These are phyloP conservation scores for Ischnura elegans DNA, from an alignment of 2,888 invertebrate genomes.

Conservation along the genomic window DNA sequence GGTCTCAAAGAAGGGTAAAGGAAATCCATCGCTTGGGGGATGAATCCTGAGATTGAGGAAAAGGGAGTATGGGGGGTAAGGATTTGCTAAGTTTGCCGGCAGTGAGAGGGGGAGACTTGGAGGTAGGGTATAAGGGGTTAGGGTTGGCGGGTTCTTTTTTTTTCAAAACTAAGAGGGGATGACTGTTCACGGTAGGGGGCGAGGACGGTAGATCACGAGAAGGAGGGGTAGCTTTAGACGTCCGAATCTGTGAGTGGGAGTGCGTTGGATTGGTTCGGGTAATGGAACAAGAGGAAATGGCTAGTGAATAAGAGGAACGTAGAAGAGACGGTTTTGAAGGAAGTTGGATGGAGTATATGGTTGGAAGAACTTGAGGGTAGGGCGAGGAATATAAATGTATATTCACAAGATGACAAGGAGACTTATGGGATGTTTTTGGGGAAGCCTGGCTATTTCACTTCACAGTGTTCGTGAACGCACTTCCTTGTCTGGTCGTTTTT, in stretches of 20 bases:
- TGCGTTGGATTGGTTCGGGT: neutral
- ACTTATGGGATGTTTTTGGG: neutral
- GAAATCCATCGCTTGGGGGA: neutral
- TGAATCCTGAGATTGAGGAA: neutral
- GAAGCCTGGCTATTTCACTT: neutral
- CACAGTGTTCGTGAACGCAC: neutral
- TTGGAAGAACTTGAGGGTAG: neutral
- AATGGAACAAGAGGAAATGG: constrained; percentile 32
- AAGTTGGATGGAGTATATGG: neutral
- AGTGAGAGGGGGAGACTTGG: constrained; percentile 5
- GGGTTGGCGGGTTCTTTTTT: neutral
- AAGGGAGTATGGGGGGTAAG: constrained; percentile 23
- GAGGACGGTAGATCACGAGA: neutral
- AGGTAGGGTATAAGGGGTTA: neutral
- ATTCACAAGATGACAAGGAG: neutral
- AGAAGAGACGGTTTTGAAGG: neutral
- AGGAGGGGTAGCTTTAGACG: neutral
- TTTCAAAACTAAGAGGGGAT: neutral
- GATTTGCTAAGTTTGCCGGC: constrained; percentile 51
- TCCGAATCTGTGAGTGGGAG: neutral
- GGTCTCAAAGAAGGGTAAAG: neutral
- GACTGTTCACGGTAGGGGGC: neutral
- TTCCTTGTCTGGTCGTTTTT: neutral
- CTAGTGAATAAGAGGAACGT: constrained; percentile 22
- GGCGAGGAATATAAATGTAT: neutral